Base-by-base conservation (phyloP, 2,888 invertebrate genomes). In the Mimas tiliae region DNA sequence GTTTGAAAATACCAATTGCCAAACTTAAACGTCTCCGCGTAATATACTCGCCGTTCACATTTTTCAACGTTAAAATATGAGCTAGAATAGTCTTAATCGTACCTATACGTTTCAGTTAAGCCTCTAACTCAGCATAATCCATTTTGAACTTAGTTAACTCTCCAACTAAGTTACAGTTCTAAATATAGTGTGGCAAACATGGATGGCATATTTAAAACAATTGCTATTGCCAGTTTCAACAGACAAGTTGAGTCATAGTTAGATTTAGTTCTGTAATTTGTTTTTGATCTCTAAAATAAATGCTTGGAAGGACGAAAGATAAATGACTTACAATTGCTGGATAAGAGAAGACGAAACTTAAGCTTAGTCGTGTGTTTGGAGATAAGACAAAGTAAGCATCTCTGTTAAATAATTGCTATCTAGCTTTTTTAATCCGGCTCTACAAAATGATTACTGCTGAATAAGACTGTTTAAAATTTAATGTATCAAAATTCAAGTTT, bases 101-200 rank as follows among this genome's bases (percentile, higher is more conserved):
- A 42, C 42, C 19, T 58, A 42, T 42, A 42, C 16, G 58, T 19
- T 19, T 16, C 58, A 12, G 58, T 42, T 58, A 58, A 58, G 58
- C 42, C 58, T 12, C 58, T 58, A 58, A 58, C 58, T 58, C 42
- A 19, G 19, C 38, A 19, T 19, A 38, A 58, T 42, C 58, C 42
- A 58, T 42, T 58, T 19, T 12, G 19, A 58, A 58, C 58, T 42
- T 16, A 16, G 34, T 55, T 34, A 58, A 58, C 42, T 42, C 19
- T 42, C 21, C 12, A 58, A 58, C 12, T 58, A 42, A 16, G 19
- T 42, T 38, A 34, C 7, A 42, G 58, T 58, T 58, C 42, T 58
- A 42, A 58, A 38, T 58, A 19, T 58, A 21, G 42, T 42, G 58
- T 16, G 38, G 58, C 38, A 58, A 58, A 58, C 19, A 58, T 42